Evolutionary conservation across 2,797 vertebrate species (phyloP).

Genomic region (Mus spretus): DNA sequence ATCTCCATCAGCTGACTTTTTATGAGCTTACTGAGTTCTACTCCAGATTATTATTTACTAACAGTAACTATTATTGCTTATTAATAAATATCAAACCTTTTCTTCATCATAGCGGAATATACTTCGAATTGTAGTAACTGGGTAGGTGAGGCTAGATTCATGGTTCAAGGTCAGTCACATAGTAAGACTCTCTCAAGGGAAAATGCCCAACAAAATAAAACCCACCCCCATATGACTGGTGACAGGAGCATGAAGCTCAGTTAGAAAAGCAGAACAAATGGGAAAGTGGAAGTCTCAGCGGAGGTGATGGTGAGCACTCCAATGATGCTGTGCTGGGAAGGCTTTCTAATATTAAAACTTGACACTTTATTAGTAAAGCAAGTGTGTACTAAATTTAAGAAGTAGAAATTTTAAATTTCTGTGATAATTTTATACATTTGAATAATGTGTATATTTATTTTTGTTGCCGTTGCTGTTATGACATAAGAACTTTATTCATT

Average conservation of each 20-base stretch:
- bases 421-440: neutral
- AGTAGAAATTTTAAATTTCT: neutral
- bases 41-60: neutral
- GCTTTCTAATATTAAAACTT: conserved; percentile 33
- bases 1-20: neutral
- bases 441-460: neutral
- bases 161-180: neutral
- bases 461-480: conserved; percentile 34
- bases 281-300: conserved; percentile 8
- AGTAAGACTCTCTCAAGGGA: neutral
- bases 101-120: neutral
- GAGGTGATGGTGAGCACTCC: neutral
- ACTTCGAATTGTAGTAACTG: neutral
- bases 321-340: neutral
- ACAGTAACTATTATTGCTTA: neutral
- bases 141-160: neutral
- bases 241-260: neutral
- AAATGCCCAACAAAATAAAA: neutral
- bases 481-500: neutral
- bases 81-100: neutral
- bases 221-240: neutral
- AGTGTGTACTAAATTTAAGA: neutral
- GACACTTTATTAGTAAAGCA: conserved; percentile 38
- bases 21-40: neutral
- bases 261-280: conserved; percentile 7